phyloP scores from a whole-genome alignment of 2,113 vertebrate genomes.

The Ginglymostoma cirratum region DNA sequence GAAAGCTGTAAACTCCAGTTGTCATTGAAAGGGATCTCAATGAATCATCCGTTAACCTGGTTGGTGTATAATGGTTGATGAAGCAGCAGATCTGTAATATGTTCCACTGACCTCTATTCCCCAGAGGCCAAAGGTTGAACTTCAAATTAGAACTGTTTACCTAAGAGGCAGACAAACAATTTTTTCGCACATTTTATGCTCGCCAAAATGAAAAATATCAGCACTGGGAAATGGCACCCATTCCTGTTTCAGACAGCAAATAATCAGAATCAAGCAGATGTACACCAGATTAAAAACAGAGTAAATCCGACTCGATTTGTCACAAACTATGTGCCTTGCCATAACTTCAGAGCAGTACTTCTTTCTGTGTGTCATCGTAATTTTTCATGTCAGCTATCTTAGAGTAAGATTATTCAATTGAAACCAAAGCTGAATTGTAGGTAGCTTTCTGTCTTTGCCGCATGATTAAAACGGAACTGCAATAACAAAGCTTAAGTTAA shows the following conservation, averaged over 20 bases:
- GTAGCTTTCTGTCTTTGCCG: background rate
- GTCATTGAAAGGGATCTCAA: slow-evolving; percentile 11
- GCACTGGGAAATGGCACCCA: too few species aligned
- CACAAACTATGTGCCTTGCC: background rate
- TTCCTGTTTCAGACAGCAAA: background rate
- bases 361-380: background rate
- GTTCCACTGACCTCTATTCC: background rate
- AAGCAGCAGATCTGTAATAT: slow-evolving; percentile 8
- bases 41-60: slow-evolving; percentile 11
- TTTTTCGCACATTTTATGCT: background rate
- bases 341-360: background rate
- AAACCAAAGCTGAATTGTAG: background rate
- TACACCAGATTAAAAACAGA: background rate
- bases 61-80: background rate
- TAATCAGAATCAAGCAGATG: background rate
- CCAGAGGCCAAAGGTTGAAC: slow-evolving; percentile 19
- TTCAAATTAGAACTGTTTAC: slow-evolving; percentile 24
- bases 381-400: background rate
- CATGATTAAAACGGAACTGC: background rate
- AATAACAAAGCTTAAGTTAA: background rate
- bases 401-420: background rate
- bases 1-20: slow-evolving; percentile 25
- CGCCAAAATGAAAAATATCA: background rate
- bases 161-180: background rate
- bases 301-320: background rate